Evolutionary conservation across 2,113 vertebrate species (phyloP).

Genomic region (Mirza zaza): DNA sequence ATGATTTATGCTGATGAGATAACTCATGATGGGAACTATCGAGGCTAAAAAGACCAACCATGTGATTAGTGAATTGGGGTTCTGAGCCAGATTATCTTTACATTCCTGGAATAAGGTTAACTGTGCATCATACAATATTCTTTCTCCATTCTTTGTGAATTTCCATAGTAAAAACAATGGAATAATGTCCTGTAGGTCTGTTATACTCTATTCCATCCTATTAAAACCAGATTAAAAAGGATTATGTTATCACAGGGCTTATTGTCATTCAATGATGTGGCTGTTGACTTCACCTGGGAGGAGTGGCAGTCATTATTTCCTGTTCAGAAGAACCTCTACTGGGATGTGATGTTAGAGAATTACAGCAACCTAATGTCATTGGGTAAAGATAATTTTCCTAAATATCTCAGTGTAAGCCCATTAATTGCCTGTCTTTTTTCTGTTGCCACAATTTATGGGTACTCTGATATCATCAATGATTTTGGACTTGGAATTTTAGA

Average conservation of each 20-base stretch:
- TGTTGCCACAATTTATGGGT: neutral
- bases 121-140: too few species aligned
- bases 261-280: conserved; percentile 33
- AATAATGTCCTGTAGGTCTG: neutral
- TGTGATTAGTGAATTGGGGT: too few species aligned
- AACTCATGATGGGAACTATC: too few species aligned
- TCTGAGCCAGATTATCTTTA: too few species aligned
- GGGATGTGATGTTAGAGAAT: conserved; percentile 47
- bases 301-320: neutral
- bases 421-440: neutral
- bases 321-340: conserved; percentile 32
- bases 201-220: neutral
- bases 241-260: conserved; percentile 6
- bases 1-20: too few species aligned
- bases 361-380: conserved; percentile 20
- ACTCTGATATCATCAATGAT: neutral
- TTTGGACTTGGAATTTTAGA: neutral
- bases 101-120: too few species aligned
- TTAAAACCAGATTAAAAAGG: neutral
- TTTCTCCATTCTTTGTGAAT: neutral
- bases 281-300: conserved; percentile 34
- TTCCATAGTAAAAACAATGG: neutral
- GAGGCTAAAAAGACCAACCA: too few species aligned
- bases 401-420: neutral
- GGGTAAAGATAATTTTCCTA: neutral